Conservation (phyloP, 2,797 vertebrate genomes). For the Hipposideros larvatus region DNA sequence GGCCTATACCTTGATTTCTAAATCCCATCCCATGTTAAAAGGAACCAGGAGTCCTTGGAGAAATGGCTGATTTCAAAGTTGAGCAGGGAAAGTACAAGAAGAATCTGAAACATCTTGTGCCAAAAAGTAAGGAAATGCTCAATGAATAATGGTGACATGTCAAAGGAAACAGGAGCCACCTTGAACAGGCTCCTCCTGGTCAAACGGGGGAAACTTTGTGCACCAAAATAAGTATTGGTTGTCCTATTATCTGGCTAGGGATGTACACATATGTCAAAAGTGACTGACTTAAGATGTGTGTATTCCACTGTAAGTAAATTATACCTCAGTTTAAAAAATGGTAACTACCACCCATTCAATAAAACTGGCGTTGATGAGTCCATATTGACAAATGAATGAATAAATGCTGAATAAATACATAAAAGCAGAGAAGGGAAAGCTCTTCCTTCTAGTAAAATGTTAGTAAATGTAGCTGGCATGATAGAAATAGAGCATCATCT, state of each 20-base stretch:
- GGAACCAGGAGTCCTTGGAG: neutral
- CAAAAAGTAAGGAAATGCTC: conserved; percentile 33
- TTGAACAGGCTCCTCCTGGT: neutral
- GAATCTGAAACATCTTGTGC: conserved; percentile 33
- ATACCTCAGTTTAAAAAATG: neutral
- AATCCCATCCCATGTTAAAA: neutral
- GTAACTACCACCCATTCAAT: neutral
- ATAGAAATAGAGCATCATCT: neutral
- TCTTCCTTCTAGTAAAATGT: neutral
- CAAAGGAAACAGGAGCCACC: neutral
- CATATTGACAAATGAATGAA: neutral
- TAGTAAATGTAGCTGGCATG: neutral
- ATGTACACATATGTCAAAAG: neutral
- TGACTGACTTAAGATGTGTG: neutral
- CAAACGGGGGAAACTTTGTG: neutral
- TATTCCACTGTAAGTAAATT: neutral
- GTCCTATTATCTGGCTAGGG: neutral
- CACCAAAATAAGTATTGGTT: neutral
- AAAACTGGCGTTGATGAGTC: neutral
- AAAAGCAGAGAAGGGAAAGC: neutral
- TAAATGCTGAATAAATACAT: neutral
- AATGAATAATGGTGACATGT: neutral
- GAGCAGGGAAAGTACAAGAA: neutral
- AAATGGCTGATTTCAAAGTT: neutral
- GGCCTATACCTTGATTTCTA: neutral